phyloP scores from a whole-genome alignment of 2,113 vertebrate species.

The Aegithalos caudatus region DNA sequence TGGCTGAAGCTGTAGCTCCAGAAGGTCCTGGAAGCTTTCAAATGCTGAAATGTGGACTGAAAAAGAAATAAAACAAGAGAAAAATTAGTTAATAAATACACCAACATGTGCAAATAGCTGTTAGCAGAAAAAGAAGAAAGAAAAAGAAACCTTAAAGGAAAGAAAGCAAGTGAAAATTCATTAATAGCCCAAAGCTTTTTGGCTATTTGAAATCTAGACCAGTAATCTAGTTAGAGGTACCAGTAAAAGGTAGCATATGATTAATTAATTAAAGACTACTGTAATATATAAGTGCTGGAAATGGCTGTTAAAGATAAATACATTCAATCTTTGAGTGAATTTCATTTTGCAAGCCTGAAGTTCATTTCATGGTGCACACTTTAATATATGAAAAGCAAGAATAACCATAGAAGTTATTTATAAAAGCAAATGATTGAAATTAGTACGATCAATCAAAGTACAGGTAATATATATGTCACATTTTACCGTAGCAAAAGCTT shows the following conservation, averaged over 20 bases:
- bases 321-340: neutral
- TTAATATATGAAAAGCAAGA: neutral
- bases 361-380: neutral
- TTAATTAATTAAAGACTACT: neutral
- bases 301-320: neutral
- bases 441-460: neutral
- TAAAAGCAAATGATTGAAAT: neutral
- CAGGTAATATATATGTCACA: neutral
- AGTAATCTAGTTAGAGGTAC: neutral
- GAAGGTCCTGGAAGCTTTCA: neutral
- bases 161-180: neutral
- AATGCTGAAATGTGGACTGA: neutral
- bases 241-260: neutral
- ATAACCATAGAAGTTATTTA: neutral
- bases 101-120: neutral
- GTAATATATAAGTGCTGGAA: neutral
- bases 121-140: rapidly evolving
- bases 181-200: neutral
- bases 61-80: neutral
- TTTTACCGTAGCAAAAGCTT: neutral
- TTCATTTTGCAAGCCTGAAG: neutral
- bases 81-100: neutral
- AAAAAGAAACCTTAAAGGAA: neutral
- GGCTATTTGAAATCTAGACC: neutral
- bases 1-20: neutral